Percentiles rank a stretch among this genome's conserved stretches.
phyloP scores from a whole-genome alignment of 1,140 invertebrate genomes.

The Sminthurides bifidus region DNA sequence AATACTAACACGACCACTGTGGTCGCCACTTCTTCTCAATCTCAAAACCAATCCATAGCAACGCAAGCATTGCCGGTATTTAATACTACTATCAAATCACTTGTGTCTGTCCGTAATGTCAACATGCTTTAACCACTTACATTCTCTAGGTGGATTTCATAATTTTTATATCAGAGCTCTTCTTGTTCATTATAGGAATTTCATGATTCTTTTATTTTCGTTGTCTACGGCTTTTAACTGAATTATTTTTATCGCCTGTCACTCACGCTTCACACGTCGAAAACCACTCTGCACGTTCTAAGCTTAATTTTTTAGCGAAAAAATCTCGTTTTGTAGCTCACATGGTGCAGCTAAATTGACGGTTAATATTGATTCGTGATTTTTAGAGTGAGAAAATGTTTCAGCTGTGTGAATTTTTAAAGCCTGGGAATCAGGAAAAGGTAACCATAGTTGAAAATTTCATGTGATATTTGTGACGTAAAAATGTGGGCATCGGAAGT shows the following conservation, averaged over 20 bases:
- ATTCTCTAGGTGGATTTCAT: no score
- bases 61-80: conserved; percentile 28
- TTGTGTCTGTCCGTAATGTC: no score
- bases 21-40: conserved; percentile 14
- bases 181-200: no score
- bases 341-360: neutral
- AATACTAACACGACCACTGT: conserved; percentile 33
- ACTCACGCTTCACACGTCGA: neutral
- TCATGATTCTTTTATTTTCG: no score
- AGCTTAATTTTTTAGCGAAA: neutral
- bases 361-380: neutral
- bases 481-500: no score
- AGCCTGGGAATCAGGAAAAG: conserved; percentile 20
- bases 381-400: conserved; percentile 21
- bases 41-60: conserved; percentile 31
- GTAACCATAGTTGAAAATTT: conserved; percentile 3
- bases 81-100: neutral
- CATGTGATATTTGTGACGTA: no score
- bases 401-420: conserved; percentile 25
- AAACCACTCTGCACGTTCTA: neutral
- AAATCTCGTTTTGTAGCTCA: conserved; percentile 1
- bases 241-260: no score
- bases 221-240: no score
- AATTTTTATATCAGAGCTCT: no score
- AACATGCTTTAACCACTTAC: no score